phyloP scores from a whole-genome alignment of 2,113 vertebrate genomes.

The Hemiprocne comata region DNA sequence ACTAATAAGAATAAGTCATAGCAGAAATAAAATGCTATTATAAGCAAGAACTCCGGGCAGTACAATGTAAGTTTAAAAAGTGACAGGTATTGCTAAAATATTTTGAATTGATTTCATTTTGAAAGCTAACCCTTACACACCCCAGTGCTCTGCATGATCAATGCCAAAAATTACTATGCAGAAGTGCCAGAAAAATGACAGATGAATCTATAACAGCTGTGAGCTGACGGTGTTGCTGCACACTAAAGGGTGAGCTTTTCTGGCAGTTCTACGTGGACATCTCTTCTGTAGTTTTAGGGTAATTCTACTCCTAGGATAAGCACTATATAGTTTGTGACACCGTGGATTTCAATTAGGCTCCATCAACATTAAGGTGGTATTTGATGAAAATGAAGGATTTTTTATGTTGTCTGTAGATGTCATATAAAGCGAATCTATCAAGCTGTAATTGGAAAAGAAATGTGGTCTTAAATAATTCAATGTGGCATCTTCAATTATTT shows the following conservation, averaged over 20 bases:
- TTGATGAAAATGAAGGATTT: neutral
- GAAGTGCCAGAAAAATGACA: neutral
- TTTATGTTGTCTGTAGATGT: neutral
- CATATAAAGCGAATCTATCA: neutral
- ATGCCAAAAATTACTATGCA: constrained; percentile 25
- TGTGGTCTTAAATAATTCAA: neutral
- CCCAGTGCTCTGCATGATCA: neutral
- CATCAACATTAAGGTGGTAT: neutral
- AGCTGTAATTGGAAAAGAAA: neutral
- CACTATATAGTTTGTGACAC: neutral
- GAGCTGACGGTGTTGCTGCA: neutral
- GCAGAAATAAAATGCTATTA: constrained; percentile 6
- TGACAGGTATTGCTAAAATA: neutral
- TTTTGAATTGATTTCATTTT: constrained; percentile 19
- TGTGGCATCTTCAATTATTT: neutral
- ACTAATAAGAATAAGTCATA: constrained; percentile 10
- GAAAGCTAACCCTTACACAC: neutral
- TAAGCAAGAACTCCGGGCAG: neutral
- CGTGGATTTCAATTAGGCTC: neutral
- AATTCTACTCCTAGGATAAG: neutral
- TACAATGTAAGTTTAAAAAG: neutral
- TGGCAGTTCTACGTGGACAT: neutral
- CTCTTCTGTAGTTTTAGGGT: neutral
- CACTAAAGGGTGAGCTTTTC: neutral
- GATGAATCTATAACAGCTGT: neutral